These are phyloP conservation scores for Dascyllus trimaculatus DNA, from an alignment of 2,113 vertebrate genomes.

Conservation along the genomic window DNA sequence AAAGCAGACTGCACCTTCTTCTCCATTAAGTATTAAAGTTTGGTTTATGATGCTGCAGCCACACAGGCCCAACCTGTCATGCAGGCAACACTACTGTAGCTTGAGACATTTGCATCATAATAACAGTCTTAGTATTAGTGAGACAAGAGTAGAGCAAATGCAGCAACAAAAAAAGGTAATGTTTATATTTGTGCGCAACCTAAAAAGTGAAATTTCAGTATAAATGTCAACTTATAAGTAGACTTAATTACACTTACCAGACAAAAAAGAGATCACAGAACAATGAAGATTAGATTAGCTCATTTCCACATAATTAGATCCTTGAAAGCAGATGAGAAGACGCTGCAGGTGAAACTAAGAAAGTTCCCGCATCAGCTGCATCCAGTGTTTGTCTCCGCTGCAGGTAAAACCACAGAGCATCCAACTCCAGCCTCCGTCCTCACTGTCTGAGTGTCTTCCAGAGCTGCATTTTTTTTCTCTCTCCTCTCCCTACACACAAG, in stretches of 20 bases:
- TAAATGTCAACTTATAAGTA: neutral
- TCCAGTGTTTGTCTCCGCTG: neutral
- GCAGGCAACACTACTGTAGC: neutral
- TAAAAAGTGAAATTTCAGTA: too few species aligned
- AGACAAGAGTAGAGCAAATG: neutral
- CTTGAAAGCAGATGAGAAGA: slow-evolving; percentile 9
- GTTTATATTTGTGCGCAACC: too few species aligned
- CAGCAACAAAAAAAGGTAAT: neutral
- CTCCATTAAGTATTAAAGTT: neutral
- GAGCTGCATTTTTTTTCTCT: slow-evolving; percentile 60
- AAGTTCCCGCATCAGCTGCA: slow-evolving; percentile 28
- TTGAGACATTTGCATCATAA: neutral
- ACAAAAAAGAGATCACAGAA: slow-evolving; percentile 43
- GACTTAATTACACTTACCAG: slow-evolving; percentile 81
- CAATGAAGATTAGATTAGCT: slow-evolving; percentile 28
- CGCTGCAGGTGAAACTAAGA: neutral
- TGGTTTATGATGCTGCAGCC: neutral
- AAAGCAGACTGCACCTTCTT: neutral
- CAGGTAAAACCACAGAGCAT: slow-evolving; percentile 28
- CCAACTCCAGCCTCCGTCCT: slow-evolving; percentile 31
- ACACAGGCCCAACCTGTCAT: neutral
- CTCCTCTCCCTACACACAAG: slow-evolving; percentile 3
- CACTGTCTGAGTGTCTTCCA: slow-evolving; percentile 80
- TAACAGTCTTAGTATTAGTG: too few species aligned
- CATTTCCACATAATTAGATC: slow-evolving; percentile 57